A percentile compares a stretch with the other conserved stretches of the same genome.
Conservation (phyloP, 2,888 invertebrate genomes). For the Caradrina kadenii region DNA sequence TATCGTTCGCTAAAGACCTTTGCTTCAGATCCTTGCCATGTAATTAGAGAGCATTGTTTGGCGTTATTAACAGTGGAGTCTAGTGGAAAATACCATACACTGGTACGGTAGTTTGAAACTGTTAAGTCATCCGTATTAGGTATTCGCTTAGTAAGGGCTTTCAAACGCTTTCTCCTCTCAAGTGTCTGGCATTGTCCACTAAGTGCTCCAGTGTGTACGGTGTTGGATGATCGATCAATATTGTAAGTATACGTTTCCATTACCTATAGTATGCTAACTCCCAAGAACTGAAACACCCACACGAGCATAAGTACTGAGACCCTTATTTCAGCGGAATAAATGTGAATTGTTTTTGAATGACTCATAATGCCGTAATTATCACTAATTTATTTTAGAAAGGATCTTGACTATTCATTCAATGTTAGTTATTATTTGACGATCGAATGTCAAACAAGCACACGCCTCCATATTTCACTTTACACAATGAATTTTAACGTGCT, state of each 20-base stretch:
- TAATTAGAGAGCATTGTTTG: conserved; percentile 80
- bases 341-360: conserved; percentile 34
- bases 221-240: conserved; percentile 39
- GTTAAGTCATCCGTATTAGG: conserved; percentile 56
- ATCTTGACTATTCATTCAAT: conserved; percentile 58
- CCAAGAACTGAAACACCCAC: neutral
- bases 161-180: conserved; percentile 53
- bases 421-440: conserved; percentile 61
- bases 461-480: conserved; percentile 66
- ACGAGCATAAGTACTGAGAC: no score
- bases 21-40: conserved; percentile 69
- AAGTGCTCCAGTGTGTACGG: conserved; percentile 43
- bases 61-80: conserved; percentile 54
- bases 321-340: neutral
- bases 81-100: conserved; percentile 28
- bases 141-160: conserved; percentile 47
- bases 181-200: conserved; percentile 44
- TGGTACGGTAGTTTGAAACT: conserved; percentile 51
- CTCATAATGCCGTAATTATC: conserved; percentile 44
- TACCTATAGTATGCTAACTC: neutral
- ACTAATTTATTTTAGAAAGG: conserved; percentile 68
- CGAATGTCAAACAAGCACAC: conserved; percentile 66
- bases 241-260: neutral
- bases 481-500: conserved; percentile 55
- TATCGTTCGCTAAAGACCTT: conserved; percentile 69